phyloP scores from a whole-genome alignment of 2,797 vertebrate species.

The Helarctos malayanus region DNA sequence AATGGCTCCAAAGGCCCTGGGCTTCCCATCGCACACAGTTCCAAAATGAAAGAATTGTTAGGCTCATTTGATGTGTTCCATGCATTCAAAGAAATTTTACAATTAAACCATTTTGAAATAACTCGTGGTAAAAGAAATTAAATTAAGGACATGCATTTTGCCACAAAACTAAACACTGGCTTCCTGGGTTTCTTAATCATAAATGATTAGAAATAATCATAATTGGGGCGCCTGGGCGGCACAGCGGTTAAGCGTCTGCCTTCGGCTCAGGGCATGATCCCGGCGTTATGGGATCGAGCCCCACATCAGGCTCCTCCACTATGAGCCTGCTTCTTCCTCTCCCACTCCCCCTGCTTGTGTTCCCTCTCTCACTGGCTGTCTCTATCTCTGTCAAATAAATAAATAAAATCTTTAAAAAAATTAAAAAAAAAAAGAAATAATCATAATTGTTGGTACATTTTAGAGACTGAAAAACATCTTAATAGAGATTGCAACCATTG shows the following conservation, averaged over 20 bases:
- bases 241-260: too few relatives aligned
- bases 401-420: too few relatives aligned
- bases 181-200: slow-evolving; percentile 35
- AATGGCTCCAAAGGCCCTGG: background rate
- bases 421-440: too few relatives aligned
- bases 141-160: slow-evolving; percentile 1
- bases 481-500: slow-evolving; percentile 28
- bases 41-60: background rate
- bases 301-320: too few relatives aligned
- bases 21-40: background rate
- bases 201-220: slow-evolving; percentile 61
- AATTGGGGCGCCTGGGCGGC: background rate
- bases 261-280: too few relatives aligned
- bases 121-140: background rate
- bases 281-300: too few relatives aligned
- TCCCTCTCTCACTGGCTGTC: too few relatives aligned
- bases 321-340: too few relatives aligned
- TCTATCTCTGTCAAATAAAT: too few relatives aligned
- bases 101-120: slow-evolving; percentile 18
- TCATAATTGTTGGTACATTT: background rate
- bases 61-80: background rate
- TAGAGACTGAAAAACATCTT: slow-evolving; percentile 14
- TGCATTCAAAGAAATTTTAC: slow-evolving; percentile 9
- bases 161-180: background rate
- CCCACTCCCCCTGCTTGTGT: too few relatives aligned